phyloP scores from a whole-genome alignment of 2,113 vertebrate genomes.

The Menura novaehollandiae region DNA sequence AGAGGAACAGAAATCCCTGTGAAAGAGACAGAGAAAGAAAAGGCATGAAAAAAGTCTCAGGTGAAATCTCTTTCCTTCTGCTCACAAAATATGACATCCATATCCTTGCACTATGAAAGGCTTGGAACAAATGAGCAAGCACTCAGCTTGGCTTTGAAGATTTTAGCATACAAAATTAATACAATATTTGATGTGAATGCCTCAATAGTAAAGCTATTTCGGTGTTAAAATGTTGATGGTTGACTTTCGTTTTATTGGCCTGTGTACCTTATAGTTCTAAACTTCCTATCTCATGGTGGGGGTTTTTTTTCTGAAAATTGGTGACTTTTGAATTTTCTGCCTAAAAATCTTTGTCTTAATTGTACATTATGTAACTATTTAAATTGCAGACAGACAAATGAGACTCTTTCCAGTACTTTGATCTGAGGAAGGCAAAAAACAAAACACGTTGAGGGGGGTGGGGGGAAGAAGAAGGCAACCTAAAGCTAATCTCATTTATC shows the following conservation, averaged over 20 bases:
- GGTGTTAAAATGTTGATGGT: background rate
- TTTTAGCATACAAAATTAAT: background rate
- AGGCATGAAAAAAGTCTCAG: background rate
- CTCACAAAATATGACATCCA: background rate
- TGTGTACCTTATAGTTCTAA: background rate
- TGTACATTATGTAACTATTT: background rate
- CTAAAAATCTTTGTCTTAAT: background rate
- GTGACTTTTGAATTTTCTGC: background rate
- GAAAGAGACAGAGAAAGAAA: background rate
- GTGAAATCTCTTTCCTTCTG: background rate
- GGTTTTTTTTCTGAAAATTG: background rate
- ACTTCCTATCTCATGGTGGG: background rate
- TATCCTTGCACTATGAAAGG: background rate
- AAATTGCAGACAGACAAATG: background rate
- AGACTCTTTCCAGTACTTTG: background rate
- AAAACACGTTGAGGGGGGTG: fast-evolving
- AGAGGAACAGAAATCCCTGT: background rate
- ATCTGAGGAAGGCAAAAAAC: background rate
- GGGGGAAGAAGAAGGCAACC: background rate
- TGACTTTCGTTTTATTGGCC: background rate
- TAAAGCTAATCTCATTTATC: constrained; percentile 24
- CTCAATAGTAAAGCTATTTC: background rate
- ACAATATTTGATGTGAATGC: background rate
- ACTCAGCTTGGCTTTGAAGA: background rate
- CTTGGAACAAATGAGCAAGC: background rate